Conservation (phyloP, 2,888 invertebrate genomes). For the Polylopha cassiicola region DNA sequence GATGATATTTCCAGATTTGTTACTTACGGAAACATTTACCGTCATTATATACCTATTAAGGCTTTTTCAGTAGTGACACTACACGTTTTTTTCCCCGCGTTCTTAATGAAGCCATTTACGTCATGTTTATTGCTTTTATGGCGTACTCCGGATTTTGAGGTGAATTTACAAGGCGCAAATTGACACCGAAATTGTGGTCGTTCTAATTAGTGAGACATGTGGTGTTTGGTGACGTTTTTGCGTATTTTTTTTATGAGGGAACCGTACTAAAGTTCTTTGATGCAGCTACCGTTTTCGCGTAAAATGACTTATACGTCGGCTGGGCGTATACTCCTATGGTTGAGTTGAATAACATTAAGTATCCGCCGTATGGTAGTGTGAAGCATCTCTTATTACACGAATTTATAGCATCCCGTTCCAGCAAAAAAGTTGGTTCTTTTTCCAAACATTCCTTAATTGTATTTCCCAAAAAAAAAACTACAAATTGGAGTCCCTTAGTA, state of each 20-base stretch:
- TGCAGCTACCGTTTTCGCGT: constrained; percentile 21
- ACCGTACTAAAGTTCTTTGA: constrained; percentile 16
- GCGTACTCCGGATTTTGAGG: constrained; percentile 66
- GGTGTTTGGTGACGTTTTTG: constrained; percentile 34
- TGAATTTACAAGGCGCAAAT: constrained; percentile 71
- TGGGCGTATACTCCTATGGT: too few species aligned
- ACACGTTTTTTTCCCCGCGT: constrained; percentile 63
- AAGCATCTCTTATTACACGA: too few species aligned
- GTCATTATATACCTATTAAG: constrained; percentile 73
- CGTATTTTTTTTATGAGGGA: constrained; percentile 20
- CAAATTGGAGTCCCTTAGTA: constrained; percentile 44
- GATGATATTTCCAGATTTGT: constrained; percentile 60
- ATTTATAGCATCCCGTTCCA: too few species aligned
- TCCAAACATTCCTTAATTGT: too few species aligned
- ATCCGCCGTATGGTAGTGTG: too few species aligned
- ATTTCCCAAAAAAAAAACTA: constrained; percentile 43
- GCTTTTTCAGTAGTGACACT: constrained; percentile 44
- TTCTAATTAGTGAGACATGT: constrained; percentile 57
- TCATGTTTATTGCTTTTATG: constrained; percentile 74
- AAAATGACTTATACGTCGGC: constrained; percentile 7
- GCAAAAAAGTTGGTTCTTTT: too few species aligned
- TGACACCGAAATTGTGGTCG: constrained; percentile 60
- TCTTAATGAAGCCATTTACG: constrained; percentile 73
- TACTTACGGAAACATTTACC: constrained; percentile 60
- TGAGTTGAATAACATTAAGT: too few species aligned